phyloP scores from a whole-genome alignment of 1,140 invertebrate species.

The Amyelois transitella region DNA sequence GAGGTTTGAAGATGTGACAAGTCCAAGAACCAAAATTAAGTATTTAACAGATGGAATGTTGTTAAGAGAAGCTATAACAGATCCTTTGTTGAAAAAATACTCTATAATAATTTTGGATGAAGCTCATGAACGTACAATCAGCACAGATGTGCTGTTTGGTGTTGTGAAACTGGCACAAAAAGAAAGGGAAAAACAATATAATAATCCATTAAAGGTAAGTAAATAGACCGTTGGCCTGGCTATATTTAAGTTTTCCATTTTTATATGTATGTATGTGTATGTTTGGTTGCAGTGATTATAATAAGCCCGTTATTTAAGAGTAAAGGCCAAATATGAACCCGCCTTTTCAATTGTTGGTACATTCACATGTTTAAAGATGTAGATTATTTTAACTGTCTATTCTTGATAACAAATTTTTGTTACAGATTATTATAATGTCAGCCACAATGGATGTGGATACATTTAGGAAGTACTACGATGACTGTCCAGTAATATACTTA shows the following conservation, averaged over 20 bases:
- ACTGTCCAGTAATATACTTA: conserved; percentile 89
- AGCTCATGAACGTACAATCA: conserved; percentile 95
- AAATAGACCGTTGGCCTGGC: neutral
- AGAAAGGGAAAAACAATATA: conserved; percentile 77
- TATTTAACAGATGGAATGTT: conserved; percentile 98
- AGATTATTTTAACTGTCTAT: too few species aligned
- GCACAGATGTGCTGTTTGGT: conserved; percentile 94
- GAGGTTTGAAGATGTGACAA: conserved; percentile 91
- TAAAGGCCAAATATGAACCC: too few species aligned
- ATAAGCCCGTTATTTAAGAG: too few species aligned
- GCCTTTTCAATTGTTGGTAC: too few species aligned
- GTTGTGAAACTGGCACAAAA: conserved; percentile 90
- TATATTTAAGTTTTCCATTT: neutral
- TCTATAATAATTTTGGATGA: conserved; percentile 93
- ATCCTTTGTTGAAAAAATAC: conserved; percentile 84
- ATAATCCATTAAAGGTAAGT: conserved; percentile 79
- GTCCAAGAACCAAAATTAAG: conserved; percentile 85
- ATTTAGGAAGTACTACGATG: conserved; percentile 93
- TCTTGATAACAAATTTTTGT: conserved; percentile 11
- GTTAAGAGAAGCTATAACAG: conserved; percentile 88
- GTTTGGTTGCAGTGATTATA: too few species aligned
- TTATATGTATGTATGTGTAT: too few species aligned
- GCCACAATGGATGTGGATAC: conserved; percentile 97
- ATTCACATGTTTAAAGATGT: too few species aligned
- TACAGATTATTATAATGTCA: conserved; percentile 90